Conservation (phyloP, 2,888 invertebrate species). For the Cetonia aurata region DNA sequence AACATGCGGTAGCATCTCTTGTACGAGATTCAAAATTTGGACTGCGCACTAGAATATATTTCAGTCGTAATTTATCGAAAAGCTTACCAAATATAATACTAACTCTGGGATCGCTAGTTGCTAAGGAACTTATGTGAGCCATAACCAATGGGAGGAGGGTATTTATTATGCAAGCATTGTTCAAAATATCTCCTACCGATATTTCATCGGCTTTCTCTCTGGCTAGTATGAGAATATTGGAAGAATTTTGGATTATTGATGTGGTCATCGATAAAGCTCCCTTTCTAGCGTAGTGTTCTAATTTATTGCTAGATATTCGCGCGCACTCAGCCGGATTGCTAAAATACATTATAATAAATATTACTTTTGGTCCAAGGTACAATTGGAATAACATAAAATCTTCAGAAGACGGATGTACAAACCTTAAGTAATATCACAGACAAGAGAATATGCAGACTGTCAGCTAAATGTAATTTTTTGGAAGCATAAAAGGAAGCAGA, state of each 20-base stretch:
- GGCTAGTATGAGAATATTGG: constrained; percentile 81
- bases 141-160: constrained; percentile 86
- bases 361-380: neutral
- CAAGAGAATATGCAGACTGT: too few species aligned
- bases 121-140: constrained; percentile 87
- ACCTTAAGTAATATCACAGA: too few species aligned
- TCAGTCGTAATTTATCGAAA: neutral
- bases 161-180: constrained; percentile 74
- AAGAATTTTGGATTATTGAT: constrained; percentile 81
- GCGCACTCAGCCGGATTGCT: constrained; percentile 65
- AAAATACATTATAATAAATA: constrained; percentile 37
- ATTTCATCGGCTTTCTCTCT: constrained; percentile 78
- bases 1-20: constrained; percentile 90
- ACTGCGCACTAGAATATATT: constrained; percentile 78
- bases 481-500: too few species aligned
- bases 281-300: constrained; percentile 73
- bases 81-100: constrained; percentile 51
- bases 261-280: constrained; percentile 82
- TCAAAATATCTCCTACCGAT: constrained; percentile 70
- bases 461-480: too few species aligned
- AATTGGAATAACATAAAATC: neutral
- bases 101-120: constrained; percentile 86
- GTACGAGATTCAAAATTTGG: constrained; percentile 86
- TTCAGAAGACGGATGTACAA: too few species aligned
- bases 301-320: constrained; percentile 60